Evolutionary conservation across 2,888 invertebrate genomes (phyloP).

Genomic region (Cacoxenus indagator): DNA sequence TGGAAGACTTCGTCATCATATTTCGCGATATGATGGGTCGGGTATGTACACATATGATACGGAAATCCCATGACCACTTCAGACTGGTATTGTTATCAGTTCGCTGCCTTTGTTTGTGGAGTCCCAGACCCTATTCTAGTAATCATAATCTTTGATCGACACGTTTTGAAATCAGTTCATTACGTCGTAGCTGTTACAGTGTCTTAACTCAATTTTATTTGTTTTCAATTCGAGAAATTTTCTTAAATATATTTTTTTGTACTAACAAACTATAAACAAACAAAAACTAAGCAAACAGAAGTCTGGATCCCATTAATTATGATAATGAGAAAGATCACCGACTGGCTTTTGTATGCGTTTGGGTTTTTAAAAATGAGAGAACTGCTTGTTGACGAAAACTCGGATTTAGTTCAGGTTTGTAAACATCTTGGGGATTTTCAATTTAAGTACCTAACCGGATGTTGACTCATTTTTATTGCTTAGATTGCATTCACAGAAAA

Average conservation of each 20-base stretch:
- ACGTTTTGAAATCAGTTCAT: background rate
- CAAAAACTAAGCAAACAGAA: background rate
- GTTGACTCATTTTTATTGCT: too few relatives aligned
- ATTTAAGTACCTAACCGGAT: too few relatives aligned
- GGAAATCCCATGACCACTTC: conserved; percentile 26
- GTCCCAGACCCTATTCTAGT: too few relatives aligned
- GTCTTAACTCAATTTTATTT: background rate
- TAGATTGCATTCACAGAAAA: too few relatives aligned
- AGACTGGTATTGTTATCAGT: background rate
- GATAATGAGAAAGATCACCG: background rate
- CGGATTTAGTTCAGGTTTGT: too few relatives aligned
- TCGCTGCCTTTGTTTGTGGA: too few relatives aligned
- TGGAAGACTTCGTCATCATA: conserved; percentile 81
- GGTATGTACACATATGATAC: conserved; percentile 72
- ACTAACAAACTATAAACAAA: background rate
- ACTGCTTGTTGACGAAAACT: too few relatives aligned
- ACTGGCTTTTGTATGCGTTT: too few relatives aligned
- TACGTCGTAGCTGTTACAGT: background rate
- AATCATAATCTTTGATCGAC: background rate
- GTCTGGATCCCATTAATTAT: too few relatives aligned
- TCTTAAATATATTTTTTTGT: background rate
- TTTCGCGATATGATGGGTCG: conserved; percentile 79
- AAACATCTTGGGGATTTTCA: too few relatives aligned
- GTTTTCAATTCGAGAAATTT: background rate
- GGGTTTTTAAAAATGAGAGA: too few relatives aligned